A percentile compares a stretch with the other conserved stretches of the same genome.
phyloP scores from a whole-genome alignment of 2,888 invertebrate species.

The Mythimna pallens region DNA sequence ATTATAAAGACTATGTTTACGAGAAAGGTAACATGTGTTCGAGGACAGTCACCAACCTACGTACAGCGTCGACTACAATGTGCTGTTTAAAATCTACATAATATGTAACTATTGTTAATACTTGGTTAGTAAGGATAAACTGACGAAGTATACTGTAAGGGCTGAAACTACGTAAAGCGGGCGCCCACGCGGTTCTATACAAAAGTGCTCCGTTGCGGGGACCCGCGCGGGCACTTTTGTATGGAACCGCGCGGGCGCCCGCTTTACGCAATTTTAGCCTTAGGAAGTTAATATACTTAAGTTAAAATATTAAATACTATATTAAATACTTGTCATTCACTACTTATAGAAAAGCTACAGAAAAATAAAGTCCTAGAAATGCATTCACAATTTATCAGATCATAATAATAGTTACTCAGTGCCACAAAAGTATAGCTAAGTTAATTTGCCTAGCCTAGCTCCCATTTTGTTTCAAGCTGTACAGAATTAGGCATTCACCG shows the following conservation, averaged over 20 bases:
- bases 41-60: slow-evolving; percentile 36
- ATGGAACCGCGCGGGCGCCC: no score
- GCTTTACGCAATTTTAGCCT: no score
- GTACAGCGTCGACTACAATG: slow-evolving; percentile 23
- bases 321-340: slow-evolving; percentile 9
- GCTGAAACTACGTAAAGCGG: no score
- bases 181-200: no score
- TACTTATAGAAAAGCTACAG: slow-evolving; percentile 13
- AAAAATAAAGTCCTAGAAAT: slow-evolving; percentile 18
- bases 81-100: slow-evolving; percentile 21
- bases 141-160: slow-evolving; percentile 12
- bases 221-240: no score
- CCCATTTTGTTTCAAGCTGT: slow-evolving; percentile 8
- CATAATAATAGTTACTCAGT: slow-evolving; percentile 4
- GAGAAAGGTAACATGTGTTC: slow-evolving; percentile 49
- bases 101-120: slow-evolving; percentile 13
- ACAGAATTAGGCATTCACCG: slow-evolving; percentile 18
- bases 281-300: slow-evolving; percentile 10
- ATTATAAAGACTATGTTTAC: slow-evolving; percentile 15
- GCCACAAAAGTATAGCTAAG: neutral
- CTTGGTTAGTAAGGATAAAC: slow-evolving; percentile 36
- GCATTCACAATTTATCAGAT: slow-evolving; percentile 21
- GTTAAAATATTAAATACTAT: slow-evolving; percentile 18
- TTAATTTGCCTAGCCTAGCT: slow-evolving; percentile 9
- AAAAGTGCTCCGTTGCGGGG: no score